Base-by-base conservation (phyloP, 2,888 invertebrate species). In the Spilosoma lubricipeda region DNA sequence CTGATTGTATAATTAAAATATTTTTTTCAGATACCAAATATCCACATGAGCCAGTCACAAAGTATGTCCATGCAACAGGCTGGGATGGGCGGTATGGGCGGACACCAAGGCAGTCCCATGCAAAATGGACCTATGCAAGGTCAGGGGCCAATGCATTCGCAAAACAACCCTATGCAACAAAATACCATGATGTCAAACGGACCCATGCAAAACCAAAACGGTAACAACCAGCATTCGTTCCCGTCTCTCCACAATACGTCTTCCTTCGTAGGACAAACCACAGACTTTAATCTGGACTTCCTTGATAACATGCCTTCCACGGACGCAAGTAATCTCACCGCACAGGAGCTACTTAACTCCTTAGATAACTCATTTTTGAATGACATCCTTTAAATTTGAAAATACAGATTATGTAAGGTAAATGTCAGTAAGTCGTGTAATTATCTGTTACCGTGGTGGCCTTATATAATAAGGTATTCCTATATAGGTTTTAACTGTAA, bases 211-310 rank as follows among this genome's bases (percentile, higher is more conserved):
- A 75, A 75, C 18, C 89, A 87, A 72, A 86, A 83, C 73, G 80
- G 80, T 4, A 84, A 80, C 70, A 73, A 77, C 18, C 85, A 86
- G 73, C 87, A 89, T 71, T 77, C 90, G 70, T 93, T 93, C 91
- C 90, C 93, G 1, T 89, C 93, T 13, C 89, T 94, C 72, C 94
- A 93, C 79, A 87, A 84, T 79, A 85, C 95, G 85, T 91, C 96
- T 86, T 93, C 95, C 87, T 96, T 94, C 89, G 90, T 95, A 72
- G 96, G 95, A 79, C 94, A 95, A 74, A 92, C 96, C 79, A 90
- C 96, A 15, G 98, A 98, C 93, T 98, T 98, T 93, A 97, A 97
- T 92, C 96, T 98, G 86, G 98, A 98, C 96, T 98, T 98, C 95
- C 96, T 98, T 79, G 98, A 98, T 92, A 98, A 97, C 94, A 96